These are phyloP conservation scores for Eulemur coronatus DNA, from an alignment of 2,797 vertebrate species.

Conservation along the genomic window DNA sequence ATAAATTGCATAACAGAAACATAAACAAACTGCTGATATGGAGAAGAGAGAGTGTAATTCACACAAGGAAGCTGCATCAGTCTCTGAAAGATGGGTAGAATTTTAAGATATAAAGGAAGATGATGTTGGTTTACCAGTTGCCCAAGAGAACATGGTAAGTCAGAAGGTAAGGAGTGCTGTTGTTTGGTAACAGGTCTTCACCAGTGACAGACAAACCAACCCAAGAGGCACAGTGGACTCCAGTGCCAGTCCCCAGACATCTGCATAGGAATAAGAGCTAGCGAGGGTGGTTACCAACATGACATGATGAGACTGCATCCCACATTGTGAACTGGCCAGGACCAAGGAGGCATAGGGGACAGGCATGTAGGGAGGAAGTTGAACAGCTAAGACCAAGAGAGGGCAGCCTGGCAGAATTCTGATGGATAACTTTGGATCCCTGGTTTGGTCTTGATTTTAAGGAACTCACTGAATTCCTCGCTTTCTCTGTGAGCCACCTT, in stretches of 20 bases:
- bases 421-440: not conserved
- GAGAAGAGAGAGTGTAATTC: not conserved
- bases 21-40: not conserved
- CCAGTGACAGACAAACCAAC: not conserved
- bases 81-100: not conserved
- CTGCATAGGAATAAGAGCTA: not conserved
- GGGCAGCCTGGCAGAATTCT: not conserved
- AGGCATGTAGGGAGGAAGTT: fast-evolving
- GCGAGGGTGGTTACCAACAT: too few relatives aligned
- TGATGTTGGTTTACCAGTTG: not conserved
- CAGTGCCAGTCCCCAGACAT: not conserved
- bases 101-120: not conserved
- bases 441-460: not conserved
- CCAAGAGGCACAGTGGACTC: not conserved
- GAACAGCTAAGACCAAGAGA: not conserved
- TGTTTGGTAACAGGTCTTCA: not conserved
- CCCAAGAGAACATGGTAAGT: too few relatives aligned
- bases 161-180: not conserved
- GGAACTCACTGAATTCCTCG: not conserved
- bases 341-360: not conserved
- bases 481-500: not conserved
- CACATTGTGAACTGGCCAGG: not conserved
- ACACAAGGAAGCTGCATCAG: not conserved
- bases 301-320: not conserved
- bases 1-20: not conserved